These are phyloP conservation scores for Amphiprion percula DNA, from an alignment of 2,113 vertebrate species.

Conservation along the genomic window DNA sequence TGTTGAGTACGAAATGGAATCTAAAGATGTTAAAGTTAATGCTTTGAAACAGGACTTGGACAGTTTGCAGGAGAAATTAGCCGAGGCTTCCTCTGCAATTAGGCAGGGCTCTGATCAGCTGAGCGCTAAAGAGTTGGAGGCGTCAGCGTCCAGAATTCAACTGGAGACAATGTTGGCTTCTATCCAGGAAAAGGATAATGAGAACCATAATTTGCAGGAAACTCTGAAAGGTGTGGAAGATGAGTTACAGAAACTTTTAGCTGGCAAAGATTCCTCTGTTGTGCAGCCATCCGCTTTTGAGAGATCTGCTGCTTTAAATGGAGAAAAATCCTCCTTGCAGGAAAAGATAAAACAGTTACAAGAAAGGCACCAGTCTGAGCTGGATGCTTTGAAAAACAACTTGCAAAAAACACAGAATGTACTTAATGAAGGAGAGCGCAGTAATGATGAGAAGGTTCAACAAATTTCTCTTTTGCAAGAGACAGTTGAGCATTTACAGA, in stretches of 20 bases:
- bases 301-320: constrained; percentile 43
- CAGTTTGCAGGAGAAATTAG: constrained; percentile 83
- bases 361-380: constrained; percentile 64
- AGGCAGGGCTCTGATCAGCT: constrained; percentile 80
- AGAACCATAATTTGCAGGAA: constrained; percentile 73
- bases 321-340: constrained; percentile 61
- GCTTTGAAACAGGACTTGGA: constrained; percentile 86
- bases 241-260: constrained; percentile 72
- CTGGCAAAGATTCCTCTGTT: constrained; percentile 52
- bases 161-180: constrained; percentile 82
- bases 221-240: constrained; percentile 78
- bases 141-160: constrained; percentile 76
- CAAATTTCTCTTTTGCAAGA: constrained; percentile 74
- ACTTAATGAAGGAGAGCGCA: constrained; percentile 70
- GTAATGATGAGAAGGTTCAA: constrained; percentile 62
- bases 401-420: constrained; percentile 64
- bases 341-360: constrained; percentile 63
- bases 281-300: constrained; percentile 67
- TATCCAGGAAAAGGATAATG: constrained; percentile 82
- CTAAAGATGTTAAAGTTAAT: constrained; percentile 86
- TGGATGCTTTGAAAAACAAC: constrained; percentile 68
- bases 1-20: constrained; percentile 83
- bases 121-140: constrained; percentile 74
- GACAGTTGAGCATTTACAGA: constrained; percentile 68
- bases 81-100: constrained; percentile 77